Evolutionary conservation across 2,113 vertebrate genomes (phyloP).

Genomic region (Morone chrysops): DNA sequence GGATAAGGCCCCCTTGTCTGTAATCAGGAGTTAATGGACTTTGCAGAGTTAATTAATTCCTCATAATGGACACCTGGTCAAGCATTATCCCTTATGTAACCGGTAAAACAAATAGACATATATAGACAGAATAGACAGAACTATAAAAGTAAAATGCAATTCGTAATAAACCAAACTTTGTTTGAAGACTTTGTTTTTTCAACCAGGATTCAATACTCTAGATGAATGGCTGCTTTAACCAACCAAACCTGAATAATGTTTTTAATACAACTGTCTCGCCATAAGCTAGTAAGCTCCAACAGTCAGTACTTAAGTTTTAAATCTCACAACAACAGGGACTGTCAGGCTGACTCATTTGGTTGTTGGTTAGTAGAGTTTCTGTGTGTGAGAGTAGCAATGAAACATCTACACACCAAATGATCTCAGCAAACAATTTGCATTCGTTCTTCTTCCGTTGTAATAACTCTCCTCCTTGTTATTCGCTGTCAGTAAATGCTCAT

Average conservation of each 20-base stretch:
- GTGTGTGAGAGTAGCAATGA: background rate
- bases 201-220: background rate
- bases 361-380: background rate
- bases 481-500: conserved; percentile 3
- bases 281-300: background rate
- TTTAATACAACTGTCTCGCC: background rate
- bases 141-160: no score
- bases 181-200: no score
- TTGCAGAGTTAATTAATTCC: no score
- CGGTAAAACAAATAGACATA: no score
- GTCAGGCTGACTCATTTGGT: background rate
- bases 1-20: no score
- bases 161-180: no score
- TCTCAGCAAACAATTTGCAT: background rate
- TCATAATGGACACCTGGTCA: no score
- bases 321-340: background rate
- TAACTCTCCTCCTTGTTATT: conserved; percentile 15
- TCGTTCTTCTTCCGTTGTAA: background rate
- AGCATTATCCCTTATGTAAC: no score
- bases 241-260: no score
- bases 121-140: no score
- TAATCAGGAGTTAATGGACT: no score
- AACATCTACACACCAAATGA: background rate
- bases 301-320: background rate
- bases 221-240: background rate